Evolutionary conservation across 1,140 invertebrate genomes (phyloP).

Genomic region (Adoxophyes honmai): DNA sequence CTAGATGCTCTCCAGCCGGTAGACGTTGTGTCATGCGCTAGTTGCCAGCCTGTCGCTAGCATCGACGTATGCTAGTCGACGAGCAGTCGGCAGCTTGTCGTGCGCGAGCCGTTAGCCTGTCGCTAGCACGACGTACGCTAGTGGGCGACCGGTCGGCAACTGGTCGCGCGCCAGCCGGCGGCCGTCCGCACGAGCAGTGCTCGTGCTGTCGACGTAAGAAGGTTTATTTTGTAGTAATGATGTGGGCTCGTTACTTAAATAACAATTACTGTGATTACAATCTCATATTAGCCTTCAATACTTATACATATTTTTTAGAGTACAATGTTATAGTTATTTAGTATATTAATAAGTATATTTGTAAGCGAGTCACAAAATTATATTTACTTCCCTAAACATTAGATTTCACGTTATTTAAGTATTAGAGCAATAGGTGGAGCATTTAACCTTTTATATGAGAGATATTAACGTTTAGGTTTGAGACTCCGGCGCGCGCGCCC

Average conservation of each 20-base stretch:
- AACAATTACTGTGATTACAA: conserved; percentile 76
- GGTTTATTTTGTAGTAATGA: conserved; percentile 68
- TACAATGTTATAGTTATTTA: conserved; percentile 77
- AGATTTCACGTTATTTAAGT: conserved; percentile 69
- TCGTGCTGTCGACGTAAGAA: conserved; percentile 38
- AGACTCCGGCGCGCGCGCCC: conserved; percentile 43
- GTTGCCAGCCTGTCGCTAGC: neutral
- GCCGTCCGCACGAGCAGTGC: neutral
- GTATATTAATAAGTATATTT: conserved; percentile 65
- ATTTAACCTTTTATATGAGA: conserved; percentile 71
- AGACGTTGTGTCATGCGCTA: too few species aligned
- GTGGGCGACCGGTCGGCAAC: neutral
- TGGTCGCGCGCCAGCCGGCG: neutral
- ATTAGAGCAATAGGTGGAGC: conserved; percentile 67
- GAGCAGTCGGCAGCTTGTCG: neutral
- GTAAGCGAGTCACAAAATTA: conserved; percentile 72
- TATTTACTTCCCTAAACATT: conserved; percentile 70
- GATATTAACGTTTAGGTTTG: conserved; percentile 43
- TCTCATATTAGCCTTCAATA: conserved; percentile 76
- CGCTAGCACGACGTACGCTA: neutral
- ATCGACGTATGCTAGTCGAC: neutral
- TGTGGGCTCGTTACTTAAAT: conserved; percentile 72
- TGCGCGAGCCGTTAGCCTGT: neutral
- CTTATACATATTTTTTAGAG: conserved; percentile 77
- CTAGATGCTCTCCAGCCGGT: too few species aligned